Base-by-base conservation (phyloP, 2,113 vertebrate species). In the Indicator maculatus region DNA sequence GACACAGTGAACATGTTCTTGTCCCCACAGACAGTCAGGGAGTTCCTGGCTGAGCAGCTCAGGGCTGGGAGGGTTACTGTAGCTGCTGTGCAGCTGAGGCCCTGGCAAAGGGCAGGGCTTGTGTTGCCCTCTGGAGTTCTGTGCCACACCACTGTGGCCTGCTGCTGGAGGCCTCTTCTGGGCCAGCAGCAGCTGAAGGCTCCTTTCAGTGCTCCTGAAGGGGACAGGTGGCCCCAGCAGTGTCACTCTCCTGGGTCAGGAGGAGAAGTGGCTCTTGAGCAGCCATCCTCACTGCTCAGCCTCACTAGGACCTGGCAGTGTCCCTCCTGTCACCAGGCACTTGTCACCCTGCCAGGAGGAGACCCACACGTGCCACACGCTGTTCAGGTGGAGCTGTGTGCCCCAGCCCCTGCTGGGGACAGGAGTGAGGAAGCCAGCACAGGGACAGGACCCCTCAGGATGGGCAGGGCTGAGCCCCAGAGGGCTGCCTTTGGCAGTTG, bases 1-100 rank as follows among this genome's bases (percentile, higher is more conserved):
- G 50, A 33, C 38, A 10, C 12, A 5, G 2, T 2, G 65, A 45
- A 4, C 0, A 0, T 8, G 0, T 59, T 31, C 28, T 15, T 60
- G 84, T 61, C 63, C 63, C 52, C 38, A 16, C 28, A 3, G 7
- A 20, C 7, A 11, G 45, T n/a, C 45, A 17, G 53, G 38, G 6
- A 23, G 21, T 20, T 50, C 20, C 47, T 23, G 47, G 47, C 21
- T 23, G 10, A 23, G 47, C 47, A 23, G 47, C 20, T 50, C 47
- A 23, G 47, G 23, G 47, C 47, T 23, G 47, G 21, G 47, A 47
- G 47, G 9, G 19, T 21, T 20, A 20, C 45, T 20, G 45, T 19
- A 8, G 21, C 50, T 52, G 50, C 50, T 26, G 50, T 52, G 50
- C 50, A 26, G 50, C 50, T 26, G 23, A 26, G 50, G 50, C 23